These are phyloP conservation scores for Poecilia picta DNA, from an alignment of 2,797 vertebrate genomes.

Conservation along the genomic window DNA sequence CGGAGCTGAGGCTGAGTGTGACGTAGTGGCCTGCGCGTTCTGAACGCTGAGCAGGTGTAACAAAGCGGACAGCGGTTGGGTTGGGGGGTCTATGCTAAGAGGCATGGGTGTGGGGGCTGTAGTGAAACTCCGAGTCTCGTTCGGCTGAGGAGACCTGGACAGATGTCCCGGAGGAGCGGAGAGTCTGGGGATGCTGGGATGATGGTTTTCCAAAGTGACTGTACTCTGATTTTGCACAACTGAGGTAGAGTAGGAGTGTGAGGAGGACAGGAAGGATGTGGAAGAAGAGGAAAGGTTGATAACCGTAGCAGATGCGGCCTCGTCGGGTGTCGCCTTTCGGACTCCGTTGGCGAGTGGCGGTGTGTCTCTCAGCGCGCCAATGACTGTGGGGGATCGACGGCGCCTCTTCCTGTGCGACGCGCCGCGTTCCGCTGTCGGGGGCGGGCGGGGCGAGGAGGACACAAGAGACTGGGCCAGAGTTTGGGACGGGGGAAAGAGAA, in stretches of 20 bases:
- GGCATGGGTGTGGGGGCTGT: slow-evolving; percentile 53
- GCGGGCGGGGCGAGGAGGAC: slow-evolving; percentile 64
- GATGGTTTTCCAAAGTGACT: slow-evolving; percentile 69
- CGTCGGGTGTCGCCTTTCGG: slow-evolving; percentile 62
- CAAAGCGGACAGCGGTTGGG: slow-evolving; percentile 81
- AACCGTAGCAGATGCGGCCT: slow-evolving; percentile 62
- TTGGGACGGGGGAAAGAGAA: slow-evolving; percentile 72
- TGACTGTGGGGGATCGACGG: slow-evolving; percentile 83
- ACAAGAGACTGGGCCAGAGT: slow-evolving; percentile 70
- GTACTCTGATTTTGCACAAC: slow-evolving; percentile 66
- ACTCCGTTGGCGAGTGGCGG: slow-evolving; percentile 72
- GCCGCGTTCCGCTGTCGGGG: slow-evolving; percentile 63
- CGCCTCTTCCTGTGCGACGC: slow-evolving; percentile 81
- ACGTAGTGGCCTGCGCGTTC: slow-evolving; percentile 71
- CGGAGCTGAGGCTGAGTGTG: slow-evolving; percentile 57
- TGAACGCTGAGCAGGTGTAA: slow-evolving; percentile 84
- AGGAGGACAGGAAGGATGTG: slow-evolving; percentile 51
- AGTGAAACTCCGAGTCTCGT: slow-evolving; percentile 78
- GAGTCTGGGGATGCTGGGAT: slow-evolving; percentile 64
- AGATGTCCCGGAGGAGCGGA: slow-evolving; percentile 51
- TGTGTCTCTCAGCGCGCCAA: slow-evolving; percentile 82
- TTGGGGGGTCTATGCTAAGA: slow-evolving; percentile 73
- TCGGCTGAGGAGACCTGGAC: slow-evolving; percentile 63
- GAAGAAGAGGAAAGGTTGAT: slow-evolving; percentile 74
- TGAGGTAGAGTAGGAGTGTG: slow-evolving; percentile 75